A percentile compares a stretch with the other conserved stretches of the same genome.
Evolutionary conservation across 2,113 vertebrate genomes (phyloP).

Genomic region (Crotalus horridus): DNA sequence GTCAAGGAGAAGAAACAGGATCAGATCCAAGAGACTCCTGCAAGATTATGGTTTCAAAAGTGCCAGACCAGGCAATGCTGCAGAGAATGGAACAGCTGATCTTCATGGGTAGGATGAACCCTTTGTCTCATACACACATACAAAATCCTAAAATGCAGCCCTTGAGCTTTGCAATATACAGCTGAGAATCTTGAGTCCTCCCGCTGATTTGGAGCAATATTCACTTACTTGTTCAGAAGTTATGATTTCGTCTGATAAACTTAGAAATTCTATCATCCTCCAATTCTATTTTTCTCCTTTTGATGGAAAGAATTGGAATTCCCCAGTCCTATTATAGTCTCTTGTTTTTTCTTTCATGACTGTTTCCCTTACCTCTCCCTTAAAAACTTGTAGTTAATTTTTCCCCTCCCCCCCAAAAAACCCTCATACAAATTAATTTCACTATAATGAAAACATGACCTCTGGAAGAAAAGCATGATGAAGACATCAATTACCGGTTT

Average conservation of each 20-base stretch:
- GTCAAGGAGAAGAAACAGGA: background rate
- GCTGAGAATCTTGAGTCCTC: background rate
- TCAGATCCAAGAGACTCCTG: background rate
- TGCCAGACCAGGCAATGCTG: no score
- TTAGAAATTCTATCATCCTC: background rate
- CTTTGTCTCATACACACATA: no score
- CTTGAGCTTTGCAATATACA: background rate
- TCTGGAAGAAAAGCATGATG: background rate
- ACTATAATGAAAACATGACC: background rate
- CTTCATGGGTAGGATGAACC: no score
- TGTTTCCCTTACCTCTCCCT: background rate
- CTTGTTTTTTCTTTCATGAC: background rate
- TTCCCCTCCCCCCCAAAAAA: background rate
- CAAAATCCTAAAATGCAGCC: no score
- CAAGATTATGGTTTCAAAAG: background rate
- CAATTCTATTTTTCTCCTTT: background rate
- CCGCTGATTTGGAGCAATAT: background rate
- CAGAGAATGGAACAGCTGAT: no score
- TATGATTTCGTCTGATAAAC: background rate
- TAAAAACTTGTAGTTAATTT: background rate
- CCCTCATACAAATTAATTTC: background rate
- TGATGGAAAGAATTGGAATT: background rate
- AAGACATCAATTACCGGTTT: background rate
- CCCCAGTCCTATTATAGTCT: background rate
- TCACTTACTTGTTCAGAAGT: background rate